Percentiles rank a stretch among this genome's conserved stretches.
phyloP scores from a whole-genome alignment of 1,140 invertebrate genomes.

The Planococcus citri region DNA sequence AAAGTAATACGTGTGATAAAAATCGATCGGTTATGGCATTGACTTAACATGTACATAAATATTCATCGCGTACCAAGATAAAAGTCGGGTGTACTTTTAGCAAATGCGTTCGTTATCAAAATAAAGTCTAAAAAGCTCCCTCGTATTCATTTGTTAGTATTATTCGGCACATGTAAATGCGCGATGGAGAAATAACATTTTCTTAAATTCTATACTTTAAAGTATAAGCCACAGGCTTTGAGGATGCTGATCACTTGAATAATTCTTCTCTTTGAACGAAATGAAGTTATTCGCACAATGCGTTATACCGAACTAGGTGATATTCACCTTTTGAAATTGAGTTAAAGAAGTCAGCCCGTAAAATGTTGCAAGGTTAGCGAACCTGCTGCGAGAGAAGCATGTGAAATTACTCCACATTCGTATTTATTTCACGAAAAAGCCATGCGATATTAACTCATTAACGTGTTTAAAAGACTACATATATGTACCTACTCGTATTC shows the following conservation, averaged over 20 bases:
- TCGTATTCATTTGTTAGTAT: slow-evolving; percentile 7
- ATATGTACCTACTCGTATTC: too few relatives aligned
- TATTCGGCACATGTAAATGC: neutral
- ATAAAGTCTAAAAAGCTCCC: neutral
- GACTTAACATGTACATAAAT: neutral
- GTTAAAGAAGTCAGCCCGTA: neutral
- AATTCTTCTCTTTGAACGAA: neutral
- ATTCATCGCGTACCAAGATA: neutral
- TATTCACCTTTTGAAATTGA: neutral
- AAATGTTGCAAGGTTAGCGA: neutral
- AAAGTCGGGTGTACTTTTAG: neutral
- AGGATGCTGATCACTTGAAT: neutral
- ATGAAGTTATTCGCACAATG: neutral
- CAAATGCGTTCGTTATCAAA: neutral
- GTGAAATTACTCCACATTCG: neutral
- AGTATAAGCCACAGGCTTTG: slow-evolving; percentile 5
- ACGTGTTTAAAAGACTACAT: too few relatives aligned
- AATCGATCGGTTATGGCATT: neutral
- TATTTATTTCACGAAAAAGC: too few relatives aligned
- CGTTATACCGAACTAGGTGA: neutral
- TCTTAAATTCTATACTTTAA: neutral
- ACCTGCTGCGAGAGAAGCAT: neutral
- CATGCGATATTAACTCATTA: too few relatives aligned
- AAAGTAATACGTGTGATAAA: too few relatives aligned
- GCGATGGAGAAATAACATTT: neutral